Evolutionary conservation across 2,888 invertebrate species (phyloP).

Genomic region (Tetranychus truncatus): DNA sequence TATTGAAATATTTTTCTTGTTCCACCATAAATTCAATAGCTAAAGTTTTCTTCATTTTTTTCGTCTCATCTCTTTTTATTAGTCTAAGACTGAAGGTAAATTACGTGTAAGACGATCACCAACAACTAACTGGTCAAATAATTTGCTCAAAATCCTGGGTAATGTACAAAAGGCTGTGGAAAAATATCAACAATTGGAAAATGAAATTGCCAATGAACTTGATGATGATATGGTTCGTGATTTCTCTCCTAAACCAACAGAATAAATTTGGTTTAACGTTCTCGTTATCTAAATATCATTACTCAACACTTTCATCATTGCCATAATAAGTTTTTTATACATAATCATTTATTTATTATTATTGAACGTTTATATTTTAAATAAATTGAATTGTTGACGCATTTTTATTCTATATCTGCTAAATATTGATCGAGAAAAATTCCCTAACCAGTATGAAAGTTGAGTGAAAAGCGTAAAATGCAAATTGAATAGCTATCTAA

Average conservation of each 20-base stretch:
- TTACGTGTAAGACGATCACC: conserved; percentile 6
- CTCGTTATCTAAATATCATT: no score
- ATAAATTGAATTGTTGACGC: no score
- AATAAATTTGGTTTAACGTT: background rate
- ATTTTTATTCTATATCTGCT: no score
- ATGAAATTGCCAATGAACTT: conserved; percentile 17
- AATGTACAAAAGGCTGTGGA: conserved; percentile 19
- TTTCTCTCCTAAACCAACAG: conserved; percentile 3
- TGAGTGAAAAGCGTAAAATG: no score
- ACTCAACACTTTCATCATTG: no score
- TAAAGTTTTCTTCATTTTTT: background rate
- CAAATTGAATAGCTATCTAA: no score
- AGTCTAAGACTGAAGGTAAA: background rate
- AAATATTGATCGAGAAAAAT: no score
- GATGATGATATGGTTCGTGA: conserved; percentile 13
- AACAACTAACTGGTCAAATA: conserved; percentile 11
- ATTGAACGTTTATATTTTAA: no score
- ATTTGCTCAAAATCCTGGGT: conserved; percentile 14
- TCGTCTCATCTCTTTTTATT: background rate
- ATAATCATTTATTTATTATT: no score
- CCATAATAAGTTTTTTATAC: no score
- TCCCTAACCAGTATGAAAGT: no score
- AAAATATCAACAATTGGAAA: conserved; percentile 18
- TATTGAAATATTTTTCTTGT: background rate
- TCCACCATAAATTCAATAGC: background rate